Evolutionary conservation across 2,797 vertebrate genomes (phyloP).

Genomic region (Spinus pinus): DNA sequence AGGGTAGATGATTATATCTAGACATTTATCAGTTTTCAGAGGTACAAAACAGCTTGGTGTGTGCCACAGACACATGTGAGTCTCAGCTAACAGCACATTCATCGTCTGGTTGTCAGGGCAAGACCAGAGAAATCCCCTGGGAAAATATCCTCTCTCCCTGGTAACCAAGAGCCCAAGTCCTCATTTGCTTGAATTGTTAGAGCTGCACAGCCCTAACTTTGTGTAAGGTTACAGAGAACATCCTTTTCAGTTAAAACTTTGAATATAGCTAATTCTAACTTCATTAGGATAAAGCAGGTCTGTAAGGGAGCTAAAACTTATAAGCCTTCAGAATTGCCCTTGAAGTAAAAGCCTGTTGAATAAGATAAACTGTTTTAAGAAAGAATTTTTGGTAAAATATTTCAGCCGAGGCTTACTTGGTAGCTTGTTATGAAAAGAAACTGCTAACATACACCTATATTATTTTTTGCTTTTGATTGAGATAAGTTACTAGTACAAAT

Average conservation of each 20-base stretch:
- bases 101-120: background rate
- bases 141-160: background rate
- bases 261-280: background rate
- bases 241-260: background rate
- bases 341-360: background rate
- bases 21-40: background rate
- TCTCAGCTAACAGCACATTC: background rate
- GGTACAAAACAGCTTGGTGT: background rate
- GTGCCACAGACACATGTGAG: background rate
- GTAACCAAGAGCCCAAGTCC: background rate
- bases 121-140: background rate
- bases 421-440: background rate
- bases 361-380: background rate
- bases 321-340: background rate
- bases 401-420: background rate
- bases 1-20: background rate
- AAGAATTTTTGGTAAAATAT: background rate
- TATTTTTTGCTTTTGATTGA: background rate
- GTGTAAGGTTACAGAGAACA: background rate
- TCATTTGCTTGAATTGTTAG: background rate
- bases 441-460: background rate
- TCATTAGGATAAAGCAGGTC: background rate
- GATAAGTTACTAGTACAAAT: background rate
- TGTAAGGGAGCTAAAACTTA: background rate
- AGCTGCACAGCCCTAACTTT: background rate